Conservation (phyloP, 2,797 vertebrate genomes). For the Syngnathus acus region DNA sequence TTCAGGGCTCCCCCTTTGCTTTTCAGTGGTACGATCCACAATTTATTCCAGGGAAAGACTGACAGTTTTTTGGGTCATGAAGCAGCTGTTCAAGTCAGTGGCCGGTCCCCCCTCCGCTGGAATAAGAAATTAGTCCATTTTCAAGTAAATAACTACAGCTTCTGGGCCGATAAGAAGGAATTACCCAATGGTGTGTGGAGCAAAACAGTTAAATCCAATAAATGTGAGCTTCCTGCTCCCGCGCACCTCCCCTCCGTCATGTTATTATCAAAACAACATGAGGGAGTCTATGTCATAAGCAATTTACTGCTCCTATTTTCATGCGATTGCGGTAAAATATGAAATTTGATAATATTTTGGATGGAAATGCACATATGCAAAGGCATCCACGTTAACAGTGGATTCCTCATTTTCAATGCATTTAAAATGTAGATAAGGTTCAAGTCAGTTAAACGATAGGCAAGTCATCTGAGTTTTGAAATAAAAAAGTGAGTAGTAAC, state of each 20-base stretch:
- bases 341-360: background rate
- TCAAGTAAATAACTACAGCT: conserved; percentile 76
- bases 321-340: background rate
- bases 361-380: background rate
- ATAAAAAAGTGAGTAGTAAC: background rate
- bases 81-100: conserved; percentile 81
- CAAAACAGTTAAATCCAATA: conserved; percentile 66
- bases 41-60: conserved; percentile 90
- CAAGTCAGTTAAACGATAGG: background rate
- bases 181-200: conserved; percentile 70
- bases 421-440: background rate
- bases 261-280: conserved; percentile 55
- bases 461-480: background rate
- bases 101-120: conserved; percentile 73
- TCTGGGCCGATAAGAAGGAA: conserved; percentile 72
- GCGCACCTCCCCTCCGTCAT: conserved; percentile 30
- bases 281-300: conserved; percentile 23
- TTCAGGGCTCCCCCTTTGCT: conserved; percentile 30
- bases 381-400: background rate
- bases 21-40: conserved; percentile 73
- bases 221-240: conserved; percentile 41
- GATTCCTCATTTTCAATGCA: background rate
- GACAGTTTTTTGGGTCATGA: conserved; percentile 91
- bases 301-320: conserved; percentile 31
- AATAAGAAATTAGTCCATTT: conserved; percentile 84